Percentiles rank a stretch among this genome's conserved stretches.
These are phyloP conservation scores for Lasius fuliginosus DNA, from an alignment of 2,888 invertebrate genomes.

Conservation along the genomic window DNA sequence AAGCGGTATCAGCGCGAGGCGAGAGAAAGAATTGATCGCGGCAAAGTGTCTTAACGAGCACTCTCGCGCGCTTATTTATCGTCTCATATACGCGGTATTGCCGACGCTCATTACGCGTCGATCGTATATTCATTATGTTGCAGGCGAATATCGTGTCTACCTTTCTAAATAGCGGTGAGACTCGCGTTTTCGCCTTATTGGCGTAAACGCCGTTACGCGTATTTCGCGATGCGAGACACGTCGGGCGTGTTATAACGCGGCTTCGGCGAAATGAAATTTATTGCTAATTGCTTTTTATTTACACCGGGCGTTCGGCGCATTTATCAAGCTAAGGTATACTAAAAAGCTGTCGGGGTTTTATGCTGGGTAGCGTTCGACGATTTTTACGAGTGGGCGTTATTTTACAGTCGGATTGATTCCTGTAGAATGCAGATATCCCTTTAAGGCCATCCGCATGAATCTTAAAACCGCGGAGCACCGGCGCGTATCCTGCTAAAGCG, in stretches of 20 bases:
- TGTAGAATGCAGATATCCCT: conserved; percentile 64
- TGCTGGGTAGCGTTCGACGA: conserved; percentile 55
- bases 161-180: conserved; percentile 14
- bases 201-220: conserved; percentile 32
- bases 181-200: conserved; percentile 14
- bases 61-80: conserved; percentile 21
- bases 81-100: conserved; percentile 10
- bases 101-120: conserved; percentile 42
- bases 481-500: conserved; percentile 36
- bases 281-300: conserved; percentile 76
- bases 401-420: conserved; percentile 76
- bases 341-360: conserved; percentile 68
- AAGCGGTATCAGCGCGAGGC: conserved; percentile 36
- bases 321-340: conserved; percentile 68
- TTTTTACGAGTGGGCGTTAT: conserved; percentile 75
- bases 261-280: conserved; percentile 62
- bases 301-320: conserved; percentile 53
- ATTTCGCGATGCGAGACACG: conserved; percentile 46
- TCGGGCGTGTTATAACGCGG: conserved; percentile 9
- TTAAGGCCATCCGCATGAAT: conserved; percentile 60
- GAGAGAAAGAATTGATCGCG: conserved; percentile 49
- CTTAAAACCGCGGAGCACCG: conserved; percentile 56
- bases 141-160: conserved; percentile 15
- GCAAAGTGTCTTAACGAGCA: conserved; percentile 42
- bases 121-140: conserved; percentile 43